A percentile compares a stretch with the other conserved stretches of the same genome.
Conservation (phyloP, 2,888 invertebrate genomes). For the Timandra comae region DNA sequence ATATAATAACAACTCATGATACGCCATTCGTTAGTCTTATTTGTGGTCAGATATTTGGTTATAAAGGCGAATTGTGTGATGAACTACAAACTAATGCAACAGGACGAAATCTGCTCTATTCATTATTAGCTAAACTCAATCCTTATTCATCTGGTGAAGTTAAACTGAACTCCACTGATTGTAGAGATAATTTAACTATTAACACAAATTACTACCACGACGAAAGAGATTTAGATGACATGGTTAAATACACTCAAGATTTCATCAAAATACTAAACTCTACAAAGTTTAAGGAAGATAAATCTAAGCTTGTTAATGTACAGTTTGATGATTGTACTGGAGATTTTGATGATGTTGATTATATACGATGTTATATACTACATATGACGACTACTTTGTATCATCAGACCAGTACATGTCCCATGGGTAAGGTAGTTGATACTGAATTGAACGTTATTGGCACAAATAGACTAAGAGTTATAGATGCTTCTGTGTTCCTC, state of each 20-base stretch:
- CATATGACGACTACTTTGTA: background rate
- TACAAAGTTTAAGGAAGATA: slow-evolving; percentile 41
- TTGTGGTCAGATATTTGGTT: too few relatives aligned
- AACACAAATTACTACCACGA: slow-evolving; percentile 74
- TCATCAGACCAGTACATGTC: slow-evolving; percentile 3
- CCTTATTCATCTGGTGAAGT: slow-evolving; percentile 72
- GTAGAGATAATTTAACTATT: slow-evolving; percentile 74
- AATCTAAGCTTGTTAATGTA: slow-evolving; percentile 32
- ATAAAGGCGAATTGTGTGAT: too few relatives aligned
- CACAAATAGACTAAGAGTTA: background rate
- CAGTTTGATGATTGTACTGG: slow-evolving; percentile 13
- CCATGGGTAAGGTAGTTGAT: slow-evolving; percentile 4
- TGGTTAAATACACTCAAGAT: slow-evolving; percentile 45
- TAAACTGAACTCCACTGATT: slow-evolving; percentile 66
- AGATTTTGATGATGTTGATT: too few relatives aligned
- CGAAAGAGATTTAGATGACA: slow-evolving; percentile 58
- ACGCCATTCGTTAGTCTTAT: too few relatives aligned
- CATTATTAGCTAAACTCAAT: slow-evolving; percentile 25
- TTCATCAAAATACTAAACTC: slow-evolving; percentile 47
- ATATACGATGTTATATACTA: background rate
- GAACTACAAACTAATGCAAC: too few relatives aligned
- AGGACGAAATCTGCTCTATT: too few relatives aligned
- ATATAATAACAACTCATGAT: too few relatives aligned
- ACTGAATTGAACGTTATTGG: background rate
- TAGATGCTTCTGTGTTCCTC: slow-evolving; percentile 2